Evolutionary conservation across 2,888 invertebrate genomes (phyloP), one percentile per base, ranked within the genome.

Genomic region (Ptilodon capucinus): DNA sequence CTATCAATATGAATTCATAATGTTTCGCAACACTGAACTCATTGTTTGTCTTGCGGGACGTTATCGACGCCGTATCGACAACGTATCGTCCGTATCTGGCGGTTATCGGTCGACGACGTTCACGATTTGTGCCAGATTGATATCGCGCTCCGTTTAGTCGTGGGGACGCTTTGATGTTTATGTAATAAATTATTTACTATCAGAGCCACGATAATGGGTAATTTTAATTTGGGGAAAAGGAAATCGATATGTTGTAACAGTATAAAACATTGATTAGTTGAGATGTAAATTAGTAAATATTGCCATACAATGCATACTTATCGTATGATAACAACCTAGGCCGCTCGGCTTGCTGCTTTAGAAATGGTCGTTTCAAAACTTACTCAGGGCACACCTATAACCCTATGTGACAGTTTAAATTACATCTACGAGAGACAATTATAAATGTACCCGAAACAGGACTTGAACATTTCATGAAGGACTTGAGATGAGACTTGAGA

Each of bases 21-120:
- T 50, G 61, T 78, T 78, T 79, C 71, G 79, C 78, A 77, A 78
- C 56, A 71, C 59, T 46, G 51, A 46, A 50, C 48, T 55, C 36
- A 51, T 60, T 58, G 57, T 65, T 28, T 66, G 45, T 42, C 11
- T 21, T 48, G 47, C 57, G 47, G 14, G 23, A 32, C 39, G 48
- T 46, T 68, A 65, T 67, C 64, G 50, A 18, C 25, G 9, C 45
- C 50, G 36, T 68, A 74, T 74, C 70, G 51, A 1, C 25, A 0
- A 18, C 11, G 9, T 63, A 59, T 62, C 63, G 51, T 23, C 23
- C 4, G 25, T 58, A 67, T 61, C 64, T 48, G n/a, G 1, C 30
- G 16, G 8, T 7, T 67, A 67, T 67, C 66, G 66, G 66, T 60
- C 66, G 52, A 45, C 50, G 64, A 60, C 68, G 49, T 64, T 47